Evolutionary conservation across 2,113 vertebrate genomes (phyloP), one percentile per base, ranked within the genome.

Genomic region (Ctenodactylus gundi): DNA sequence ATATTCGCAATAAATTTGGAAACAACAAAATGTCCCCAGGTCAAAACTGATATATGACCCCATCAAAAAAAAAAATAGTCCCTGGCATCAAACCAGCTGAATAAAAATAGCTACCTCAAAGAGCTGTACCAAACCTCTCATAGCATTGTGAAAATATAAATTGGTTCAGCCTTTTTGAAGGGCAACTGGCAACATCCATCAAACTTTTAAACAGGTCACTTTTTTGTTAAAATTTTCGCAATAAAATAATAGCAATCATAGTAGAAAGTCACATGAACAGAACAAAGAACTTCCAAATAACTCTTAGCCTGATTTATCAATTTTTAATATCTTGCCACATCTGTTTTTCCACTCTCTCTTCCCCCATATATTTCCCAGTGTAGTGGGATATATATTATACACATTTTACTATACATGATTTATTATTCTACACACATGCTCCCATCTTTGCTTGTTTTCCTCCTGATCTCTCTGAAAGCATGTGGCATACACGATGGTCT

Each of bases 21-120:
- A 70, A 78, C 29, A 68, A 81, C n/a, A 87, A 90, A 95, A 94
- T 84, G 53, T 95, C 93, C 93, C 72, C 84, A 87, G 94, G 96
- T 97, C 92, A 96, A 96, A 94, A 93, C 60, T 96, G 94, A 97
- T 97, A 87, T 93, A 96, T 91, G 94, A 96, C 96, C 87, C 87
- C 94, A 95, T 95, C 93, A 75, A 68, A 92, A 62, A 83, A 72
- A 55, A 80, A 53, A 78, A 95, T 96, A 96, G 73, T 94, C 76
- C 80, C 76, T 91, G 87, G 65, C 64, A 95, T 93, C 93, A 94
- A 95, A 97, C 94, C 36, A 96, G 91, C 70, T 46, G 55, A 80
- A 93, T 96, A 96, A 96, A 96, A 97, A 96, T 90, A 96, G 94
- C 93, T 82, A 15, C 95, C 77, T 90, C 90, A 81, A 80, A 95